Evolutionary conservation across 2,888 invertebrate species (phyloP).

Genomic region (Toxonevra muliebris): DNA sequence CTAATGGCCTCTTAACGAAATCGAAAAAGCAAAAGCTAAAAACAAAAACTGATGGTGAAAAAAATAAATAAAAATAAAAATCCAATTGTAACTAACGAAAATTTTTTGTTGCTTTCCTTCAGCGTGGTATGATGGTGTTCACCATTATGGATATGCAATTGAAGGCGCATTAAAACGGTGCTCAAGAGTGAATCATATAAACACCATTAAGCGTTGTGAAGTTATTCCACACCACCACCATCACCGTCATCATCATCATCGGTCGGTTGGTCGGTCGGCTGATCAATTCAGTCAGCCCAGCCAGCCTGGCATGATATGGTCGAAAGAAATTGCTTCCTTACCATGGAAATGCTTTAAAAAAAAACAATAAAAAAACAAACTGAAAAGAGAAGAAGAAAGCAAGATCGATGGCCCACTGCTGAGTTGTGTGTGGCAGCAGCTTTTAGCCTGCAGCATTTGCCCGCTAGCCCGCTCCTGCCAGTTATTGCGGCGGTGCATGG

Average conservation of each 20-base stretch:
- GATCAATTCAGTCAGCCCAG: neutral
- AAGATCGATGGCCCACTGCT: slow-evolving; percentile 39
- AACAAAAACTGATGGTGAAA: too few relatives aligned
- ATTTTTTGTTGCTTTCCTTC: slow-evolving; percentile 2
- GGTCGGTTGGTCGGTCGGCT: neutral
- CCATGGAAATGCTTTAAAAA: neutral
- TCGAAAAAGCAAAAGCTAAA: slow-evolving; percentile 19
- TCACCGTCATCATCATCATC: slow-evolving; percentile 3
- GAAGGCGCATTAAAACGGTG: slow-evolving; percentile 31
- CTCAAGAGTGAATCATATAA: slow-evolving; percentile 55
- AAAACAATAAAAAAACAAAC: neutral
- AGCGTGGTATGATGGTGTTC: neutral
- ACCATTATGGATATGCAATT: slow-evolving; percentile 28
- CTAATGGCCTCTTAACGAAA: slow-evolving; percentile 33
- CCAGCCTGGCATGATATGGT: slow-evolving; percentile 48
- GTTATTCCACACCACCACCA: slow-evolving; percentile 20
- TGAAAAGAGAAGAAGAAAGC: slow-evolving; percentile 1
- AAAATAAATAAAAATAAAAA: neutral
- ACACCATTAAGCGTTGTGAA: slow-evolving; percentile 53
- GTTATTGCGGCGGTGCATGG: neutral
- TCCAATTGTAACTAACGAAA: slow-evolving; percentile 57
- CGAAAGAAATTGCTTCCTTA: slow-evolving; percentile 11
- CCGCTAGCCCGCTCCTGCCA: neutral
- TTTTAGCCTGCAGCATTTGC: slow-evolving; percentile 8
- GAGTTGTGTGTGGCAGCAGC: slow-evolving; percentile 16